Base-by-base conservation (phyloP, 1,140 invertebrate genomes). In the Acromyrmex heyeri region DNA sequence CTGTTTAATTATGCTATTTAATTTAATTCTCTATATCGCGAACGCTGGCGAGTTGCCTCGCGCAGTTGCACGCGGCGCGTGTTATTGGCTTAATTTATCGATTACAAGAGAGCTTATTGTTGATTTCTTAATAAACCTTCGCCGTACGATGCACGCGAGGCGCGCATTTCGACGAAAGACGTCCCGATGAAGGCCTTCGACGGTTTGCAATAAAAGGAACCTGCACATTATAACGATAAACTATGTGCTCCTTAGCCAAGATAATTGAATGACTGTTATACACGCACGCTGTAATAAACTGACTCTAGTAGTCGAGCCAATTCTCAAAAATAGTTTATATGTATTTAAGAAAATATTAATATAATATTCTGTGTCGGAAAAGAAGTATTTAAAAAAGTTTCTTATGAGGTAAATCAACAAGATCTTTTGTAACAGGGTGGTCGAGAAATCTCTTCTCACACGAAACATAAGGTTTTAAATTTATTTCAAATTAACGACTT, bases 1-100 rank as follows among this genome's bases (percentile, higher is more conserved):
- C 69, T 27, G 24, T 90, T 90, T 90, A 89, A 87, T 89, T 87
- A 72, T 55, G 73, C 88, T 78, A 73, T 87, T 87, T 89, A 86
- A 83, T 87, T 81, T 81, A 34, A 73, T 61, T 77, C 59, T 61
- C 18, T 5, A 30, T 44, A 83, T 85, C 59, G 53, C 8, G 79
- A 14, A 21, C 14, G n/a, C 34, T 38, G 0, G 30, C 30, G 4
- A 14, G 30, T 18, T 38, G 59, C 50, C 21, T n/a, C 38, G 64
- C 62, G 70, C 48, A 64, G 24, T 24, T 24, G 1, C 1, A 16
- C 61, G 64, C 81, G 24, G 38, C 57, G 38, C 27, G 16, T 30
- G 59, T 78, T 62, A 44, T 24, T 50, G 62, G n/a, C 14, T 62
- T 76, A 65, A 85, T 78, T 85, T 85, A 73, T 83, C 69, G 79